These are phyloP conservation scores for Chlamydotis undulata DNA, from an alignment of 2,113 vertebrate species.

Conservation along the genomic window DNA sequence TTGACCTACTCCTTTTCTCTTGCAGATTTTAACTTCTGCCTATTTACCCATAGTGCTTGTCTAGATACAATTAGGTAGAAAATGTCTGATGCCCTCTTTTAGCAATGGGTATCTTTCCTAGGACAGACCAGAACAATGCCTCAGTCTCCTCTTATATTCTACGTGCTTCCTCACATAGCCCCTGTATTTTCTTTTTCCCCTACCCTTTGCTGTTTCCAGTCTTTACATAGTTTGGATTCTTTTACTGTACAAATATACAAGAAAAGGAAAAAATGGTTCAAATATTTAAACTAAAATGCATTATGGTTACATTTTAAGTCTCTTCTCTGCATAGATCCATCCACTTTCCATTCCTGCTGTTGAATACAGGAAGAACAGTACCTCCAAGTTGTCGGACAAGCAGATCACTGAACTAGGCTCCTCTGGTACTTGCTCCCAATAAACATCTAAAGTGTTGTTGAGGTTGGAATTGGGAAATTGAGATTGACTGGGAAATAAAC, in stretches of 20 bases:
- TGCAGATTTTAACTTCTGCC: background rate
- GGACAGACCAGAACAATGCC: background rate
- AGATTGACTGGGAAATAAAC: background rate
- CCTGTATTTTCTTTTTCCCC: background rate
- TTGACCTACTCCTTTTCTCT: background rate
- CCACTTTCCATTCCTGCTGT: background rate
- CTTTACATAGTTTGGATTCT: background rate
- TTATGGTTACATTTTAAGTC: background rate
- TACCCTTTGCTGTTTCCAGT: background rate
- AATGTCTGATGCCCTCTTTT: background rate
- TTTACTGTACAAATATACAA: background rate
- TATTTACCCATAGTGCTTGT: background rate
- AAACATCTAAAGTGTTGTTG: background rate
- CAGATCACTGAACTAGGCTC: background rate
- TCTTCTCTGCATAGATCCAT: background rate
- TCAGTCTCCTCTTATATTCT: background rate
- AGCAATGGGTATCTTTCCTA: background rate
- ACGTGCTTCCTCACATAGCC: background rate
- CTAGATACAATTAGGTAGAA: background rate
- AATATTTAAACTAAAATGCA: background rate
- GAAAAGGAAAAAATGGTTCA: background rate
- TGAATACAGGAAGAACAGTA: background rate
- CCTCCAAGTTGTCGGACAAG: background rate
- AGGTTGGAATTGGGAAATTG: background rate
- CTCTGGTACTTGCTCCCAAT: background rate